phyloP scores from a whole-genome alignment of 2,797 vertebrate genomes.

The Euphonia xanthogaster region DNA sequence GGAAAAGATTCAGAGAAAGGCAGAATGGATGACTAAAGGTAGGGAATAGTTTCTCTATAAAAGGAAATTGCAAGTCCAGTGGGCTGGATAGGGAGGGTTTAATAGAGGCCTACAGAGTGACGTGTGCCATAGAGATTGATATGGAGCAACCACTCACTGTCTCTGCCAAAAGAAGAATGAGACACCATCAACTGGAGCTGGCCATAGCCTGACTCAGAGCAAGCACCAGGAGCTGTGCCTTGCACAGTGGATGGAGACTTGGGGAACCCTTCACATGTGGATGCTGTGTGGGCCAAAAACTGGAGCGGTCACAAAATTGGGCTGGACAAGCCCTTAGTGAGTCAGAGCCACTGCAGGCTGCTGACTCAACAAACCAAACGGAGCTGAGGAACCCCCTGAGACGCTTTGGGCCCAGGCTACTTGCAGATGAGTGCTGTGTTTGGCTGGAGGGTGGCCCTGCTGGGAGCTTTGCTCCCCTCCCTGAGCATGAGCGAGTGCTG shows the following conservation, averaged over 20 bases:
- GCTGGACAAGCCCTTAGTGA: neutral
- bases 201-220: neutral
- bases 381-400: neutral
- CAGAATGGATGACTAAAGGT: neutral
- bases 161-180: neutral
- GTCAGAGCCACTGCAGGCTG: neutral
- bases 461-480: neutral
- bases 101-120: neutral
- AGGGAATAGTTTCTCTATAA: neutral
- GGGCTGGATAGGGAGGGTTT: neutral
- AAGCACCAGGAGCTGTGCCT: neutral
- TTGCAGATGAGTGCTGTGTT: neutral
- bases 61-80: neutral
- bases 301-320: neutral
- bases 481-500: accelerated
- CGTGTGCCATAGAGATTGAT: neutral
- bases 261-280: accelerated
- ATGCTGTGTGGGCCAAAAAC: neutral
- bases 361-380: neutral
- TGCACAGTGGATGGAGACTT: neutral
- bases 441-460: neutral
- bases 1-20: neutral
- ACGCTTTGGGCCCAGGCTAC: neutral
- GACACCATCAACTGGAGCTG: neutral
- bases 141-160: neutral